Conservation (phyloP, 2,113 vertebrate species). For the Scatophagus argus region DNA sequence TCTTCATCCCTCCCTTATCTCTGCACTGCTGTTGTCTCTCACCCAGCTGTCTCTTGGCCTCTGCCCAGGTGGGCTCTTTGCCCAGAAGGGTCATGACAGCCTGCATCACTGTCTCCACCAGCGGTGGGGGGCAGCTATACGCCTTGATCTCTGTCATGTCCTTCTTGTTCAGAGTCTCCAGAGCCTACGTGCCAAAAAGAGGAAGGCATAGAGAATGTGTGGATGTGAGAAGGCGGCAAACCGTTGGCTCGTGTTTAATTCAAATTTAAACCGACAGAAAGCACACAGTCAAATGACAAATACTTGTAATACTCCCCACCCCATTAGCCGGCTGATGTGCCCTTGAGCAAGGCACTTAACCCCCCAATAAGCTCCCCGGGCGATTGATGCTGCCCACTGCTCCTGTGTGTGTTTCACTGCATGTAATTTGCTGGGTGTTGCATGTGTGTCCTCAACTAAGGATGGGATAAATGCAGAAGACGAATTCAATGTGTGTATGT, state of each 20-base stretch:
- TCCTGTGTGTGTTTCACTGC: no score
- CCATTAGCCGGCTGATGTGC: no score
- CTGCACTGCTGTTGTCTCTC: slow-evolving; percentile 51
- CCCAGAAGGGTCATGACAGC: slow-evolving; percentile 92
- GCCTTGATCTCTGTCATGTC: slow-evolving; percentile 95
- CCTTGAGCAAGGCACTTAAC: no score
- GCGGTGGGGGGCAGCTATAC: slow-evolving; percentile 87
- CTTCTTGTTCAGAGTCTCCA: slow-evolving; percentile 93
- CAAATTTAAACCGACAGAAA: background rate
- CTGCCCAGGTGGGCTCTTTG: slow-evolving; percentile 90
- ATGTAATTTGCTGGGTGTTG: no score
- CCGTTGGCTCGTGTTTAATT: background rate
- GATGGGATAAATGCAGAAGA: no score
- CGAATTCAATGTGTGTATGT: no score
- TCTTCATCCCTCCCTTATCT: background rate
- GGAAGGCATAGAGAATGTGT: background rate
- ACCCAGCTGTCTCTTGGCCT: slow-evolving; percentile 94
- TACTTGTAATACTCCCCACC: no score
- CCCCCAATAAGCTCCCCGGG: no score
- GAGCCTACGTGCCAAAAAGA: slow-evolving; percentile 78
- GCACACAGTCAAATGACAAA: background rate
- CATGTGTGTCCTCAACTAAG: no score
- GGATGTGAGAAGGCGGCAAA: background rate
- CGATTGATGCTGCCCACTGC: no score
- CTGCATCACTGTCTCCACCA: slow-evolving; percentile 93